Percentiles rank a stretch among this genome's conserved stretches.
Conservation (phyloP, 2,797 vertebrate species). For the Amniataba percoides region DNA sequence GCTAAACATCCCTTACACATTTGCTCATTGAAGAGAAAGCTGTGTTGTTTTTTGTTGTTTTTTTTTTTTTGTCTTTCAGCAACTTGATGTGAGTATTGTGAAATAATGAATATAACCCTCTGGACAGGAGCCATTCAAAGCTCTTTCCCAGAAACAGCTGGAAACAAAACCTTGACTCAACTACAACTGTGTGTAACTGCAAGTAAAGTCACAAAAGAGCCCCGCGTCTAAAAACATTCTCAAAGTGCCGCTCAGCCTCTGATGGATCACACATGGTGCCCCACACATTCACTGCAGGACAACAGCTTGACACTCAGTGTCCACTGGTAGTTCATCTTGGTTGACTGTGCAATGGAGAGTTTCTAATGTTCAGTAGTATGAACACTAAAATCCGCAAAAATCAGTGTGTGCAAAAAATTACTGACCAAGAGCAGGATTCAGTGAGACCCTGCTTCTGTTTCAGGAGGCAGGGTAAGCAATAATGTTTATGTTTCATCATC, state of each 20-base stretch:
- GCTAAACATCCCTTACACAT: neutral
- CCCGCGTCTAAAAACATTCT: slow-evolving; percentile 6
- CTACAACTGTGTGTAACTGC: slow-evolving; percentile 7
- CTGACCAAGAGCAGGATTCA: neutral
- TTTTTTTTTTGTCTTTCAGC: neutral
- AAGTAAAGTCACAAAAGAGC: neutral
- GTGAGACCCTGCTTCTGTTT: neutral
- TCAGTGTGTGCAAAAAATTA: neutral
- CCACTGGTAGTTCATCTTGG: neutral
- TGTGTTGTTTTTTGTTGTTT: neutral
- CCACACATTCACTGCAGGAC: neutral
- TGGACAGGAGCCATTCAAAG: slow-evolving; percentile 24
- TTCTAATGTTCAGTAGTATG: neutral
- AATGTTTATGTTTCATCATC: neutral
- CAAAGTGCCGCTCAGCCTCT: neutral
- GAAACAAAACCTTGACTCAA: slow-evolving; percentile 46
- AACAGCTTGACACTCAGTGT: neutral
- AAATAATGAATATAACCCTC: slow-evolving; percentile 22
- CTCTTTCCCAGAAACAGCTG: slow-evolving; percentile 43
- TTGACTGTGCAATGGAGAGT: neutral
- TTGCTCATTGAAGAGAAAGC: neutral
- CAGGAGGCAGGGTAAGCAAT: too few species aligned
- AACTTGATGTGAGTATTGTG: slow-evolving; percentile 19
- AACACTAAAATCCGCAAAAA: neutral
- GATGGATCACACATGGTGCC: slow-evolving; percentile 2